Evolutionary conservation across 2,888 invertebrate species (phyloP), one percentile per base, ranked within the genome.

Genomic region (Drosophila ustulata): DNA sequence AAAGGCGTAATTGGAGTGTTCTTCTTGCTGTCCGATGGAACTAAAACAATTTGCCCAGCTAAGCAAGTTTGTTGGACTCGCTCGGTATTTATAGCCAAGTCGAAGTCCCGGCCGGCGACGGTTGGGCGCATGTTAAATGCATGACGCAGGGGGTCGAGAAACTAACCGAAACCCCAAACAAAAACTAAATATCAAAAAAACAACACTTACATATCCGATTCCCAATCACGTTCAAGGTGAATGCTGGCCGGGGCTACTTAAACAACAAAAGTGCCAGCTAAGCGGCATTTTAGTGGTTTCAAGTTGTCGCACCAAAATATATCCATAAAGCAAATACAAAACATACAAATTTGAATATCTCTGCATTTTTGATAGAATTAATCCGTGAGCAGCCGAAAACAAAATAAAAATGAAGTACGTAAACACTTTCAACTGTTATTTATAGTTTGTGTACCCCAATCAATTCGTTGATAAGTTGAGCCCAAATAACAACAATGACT

Each of bases 191-290:
- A 28, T 34, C 9, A n/a, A 32, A 8, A 43, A 8, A 43, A 49
- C 51, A 52, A 61, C 64, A 62, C 62, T 46, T 69, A 45, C 55
- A 75, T 73, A 81, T 75, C 82, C 82, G 50, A 84, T 78, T 72
- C 65, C 66, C 75, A 87, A 84, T 89, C 89, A 87, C 89, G 87
- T 89, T 89, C 88, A 89, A 85, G 87, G 89, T 87, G 75, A 87
- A 88, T 87, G 89, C n/a, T 3, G 11, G n/a, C 7, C 13, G n/a
- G 11, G 39, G 6, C 13, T 37, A 51, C 30, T 46, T 55, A 8
- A 52, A 49, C 46, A 41, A 49, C 26, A 59, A 75, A 75, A 68
- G 23, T 65, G 75, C 34, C 18, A 43, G 37, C 45, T n/a, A 37
- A 47, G 73, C 73, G 32, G 49, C 43, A 64, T 52, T 64, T 51